Conservation (phyloP, 2,797 vertebrate genomes). For the Hafferia zeledoni region DNA sequence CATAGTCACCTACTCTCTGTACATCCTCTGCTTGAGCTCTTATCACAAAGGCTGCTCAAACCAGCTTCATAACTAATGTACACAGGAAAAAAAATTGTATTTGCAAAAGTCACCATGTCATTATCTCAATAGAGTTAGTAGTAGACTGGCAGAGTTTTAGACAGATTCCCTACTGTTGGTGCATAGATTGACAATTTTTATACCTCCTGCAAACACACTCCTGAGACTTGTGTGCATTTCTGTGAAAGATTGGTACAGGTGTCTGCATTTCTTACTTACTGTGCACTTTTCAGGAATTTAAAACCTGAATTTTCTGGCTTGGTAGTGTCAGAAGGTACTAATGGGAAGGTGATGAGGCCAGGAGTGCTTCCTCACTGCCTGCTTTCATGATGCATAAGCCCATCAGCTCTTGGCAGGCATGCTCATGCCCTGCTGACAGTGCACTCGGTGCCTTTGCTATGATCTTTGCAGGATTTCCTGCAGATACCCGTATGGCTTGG, state of each 20-base stretch:
- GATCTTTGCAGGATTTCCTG: slow-evolving; percentile 7
- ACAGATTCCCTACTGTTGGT: not conserved
- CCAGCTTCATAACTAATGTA: not conserved
- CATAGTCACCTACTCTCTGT: too few species aligned
- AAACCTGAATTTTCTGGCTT: not conserved
- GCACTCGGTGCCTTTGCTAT: not conserved
- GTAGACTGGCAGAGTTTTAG: not conserved
- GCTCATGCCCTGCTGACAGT: fast-evolving
- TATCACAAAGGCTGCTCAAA: not conserved
- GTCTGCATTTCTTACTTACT: not conserved
- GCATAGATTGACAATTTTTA: not conserved
- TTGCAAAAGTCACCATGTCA: not conserved
- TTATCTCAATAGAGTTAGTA: not conserved
- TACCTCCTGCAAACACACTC: not conserved
- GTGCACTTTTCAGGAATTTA: not conserved
- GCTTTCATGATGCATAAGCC: not conserved
- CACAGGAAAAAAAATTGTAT: fast-evolving
- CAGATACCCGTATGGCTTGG: not conserved
- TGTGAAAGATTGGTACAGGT: not conserved
- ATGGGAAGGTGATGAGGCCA: not conserved
- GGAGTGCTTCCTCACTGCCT: not conserved
- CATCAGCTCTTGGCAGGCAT: not conserved
- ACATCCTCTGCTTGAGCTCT: not conserved
- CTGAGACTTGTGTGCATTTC: fast-evolving
- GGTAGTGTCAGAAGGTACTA: not conserved